Conservation (phyloP, 23 tunicate species). For the Trididemnum miniatum region DNA sequence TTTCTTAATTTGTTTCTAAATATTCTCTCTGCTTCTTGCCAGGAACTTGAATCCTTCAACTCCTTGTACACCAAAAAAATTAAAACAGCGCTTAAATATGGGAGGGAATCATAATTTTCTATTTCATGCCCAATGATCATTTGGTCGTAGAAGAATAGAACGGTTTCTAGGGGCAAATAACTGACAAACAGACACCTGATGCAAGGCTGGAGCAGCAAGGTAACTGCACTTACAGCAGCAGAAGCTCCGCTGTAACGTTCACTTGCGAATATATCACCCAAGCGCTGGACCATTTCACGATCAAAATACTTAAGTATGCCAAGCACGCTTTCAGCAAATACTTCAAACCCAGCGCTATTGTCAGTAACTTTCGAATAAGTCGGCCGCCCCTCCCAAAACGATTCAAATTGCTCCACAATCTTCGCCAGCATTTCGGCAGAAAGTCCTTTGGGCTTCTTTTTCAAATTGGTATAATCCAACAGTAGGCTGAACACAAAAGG, state of each 20-base stretch:
- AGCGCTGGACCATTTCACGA: background rate
- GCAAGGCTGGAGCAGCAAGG: slow-evolving; percentile 41
- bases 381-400: slow-evolving; percentile 59
- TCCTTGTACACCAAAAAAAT: slow-evolving; percentile 17
- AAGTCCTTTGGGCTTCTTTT: slow-evolving; percentile 12
- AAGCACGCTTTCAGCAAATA: slow-evolving; percentile 14
- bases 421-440: slow-evolving; percentile 58
- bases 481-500: slow-evolving; percentile 65
- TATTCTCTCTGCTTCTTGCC: slow-evolving; percentile 33
- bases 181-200: slow-evolving; percentile 67
- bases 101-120: slow-evolving; percentile 50
- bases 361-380: slow-evolving; percentile 18
- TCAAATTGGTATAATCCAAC: background rate
- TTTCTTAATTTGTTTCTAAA: background rate
- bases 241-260: background rate
- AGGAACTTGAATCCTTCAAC: slow-evolving; percentile 18
- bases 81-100: slow-evolving; percentile 42
- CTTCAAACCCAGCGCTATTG: slow-evolving; percentile 23
- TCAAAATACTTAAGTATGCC: slow-evolving; percentile 17
- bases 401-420: slow-evolving; percentile 46
- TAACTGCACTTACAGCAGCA: background rate
- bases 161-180: slow-evolving; percentile 59
- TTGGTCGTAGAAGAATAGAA: slow-evolving; percentile 67
- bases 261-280: slow-evolving; percentile 9
- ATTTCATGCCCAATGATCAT: slow-evolving; percentile 45